Percentiles rank a stretch among this genome's conserved stretches.
Conservation (phyloP, 2,888 invertebrate species). For the Tryphoninae sp. region DNA sequence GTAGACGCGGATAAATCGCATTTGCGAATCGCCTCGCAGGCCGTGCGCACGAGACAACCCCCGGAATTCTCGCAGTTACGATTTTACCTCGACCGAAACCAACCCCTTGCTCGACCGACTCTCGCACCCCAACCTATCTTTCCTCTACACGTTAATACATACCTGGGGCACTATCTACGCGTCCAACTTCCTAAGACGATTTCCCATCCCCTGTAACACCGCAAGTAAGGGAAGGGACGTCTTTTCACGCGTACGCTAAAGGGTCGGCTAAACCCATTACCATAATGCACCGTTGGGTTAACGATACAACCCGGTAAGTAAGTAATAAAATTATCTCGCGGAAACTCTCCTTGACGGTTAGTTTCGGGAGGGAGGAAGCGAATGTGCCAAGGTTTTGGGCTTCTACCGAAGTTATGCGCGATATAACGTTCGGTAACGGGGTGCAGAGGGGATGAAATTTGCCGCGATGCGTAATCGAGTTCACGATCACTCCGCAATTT, state of each 20-base stretch:
- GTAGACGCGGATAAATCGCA: slow-evolving; percentile 59
- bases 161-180: slow-evolving; percentile 5
- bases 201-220: slow-evolving; percentile 19
- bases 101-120: slow-evolving; percentile 9
- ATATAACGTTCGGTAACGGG: slow-evolving; percentile 12
- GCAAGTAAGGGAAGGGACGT: background rate
- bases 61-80: slow-evolving; percentile 6
- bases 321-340: slow-evolving; percentile 72
- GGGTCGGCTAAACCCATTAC: slow-evolving; percentile 68
- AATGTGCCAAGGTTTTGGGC: slow-evolving; percentile 22
- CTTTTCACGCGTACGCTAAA: slow-evolving; percentile 41
- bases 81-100: slow-evolving; percentile 28
- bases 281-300: slow-evolving; percentile 72
- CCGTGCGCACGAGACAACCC: slow-evolving; percentile 17
- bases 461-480: slow-evolving; percentile 28
- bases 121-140: background rate
- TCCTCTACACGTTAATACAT: background rate
- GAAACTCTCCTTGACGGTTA: slow-evolving; percentile 68
- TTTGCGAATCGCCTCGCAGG: slow-evolving; percentile 57
- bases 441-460: slow-evolving; percentile 4
- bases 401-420: background rate
- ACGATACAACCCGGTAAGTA: slow-evolving; percentile 71
- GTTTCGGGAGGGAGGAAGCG: slow-evolving; percentile 56
- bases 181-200: slow-evolving; percentile 54
- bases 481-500: slow-evolving; percentile 6